Evolutionary conservation across 2,888 invertebrate species (phyloP), one percentile per base, ranked within the genome.

Genomic region (Dicyrtomina minuta): DNA sequence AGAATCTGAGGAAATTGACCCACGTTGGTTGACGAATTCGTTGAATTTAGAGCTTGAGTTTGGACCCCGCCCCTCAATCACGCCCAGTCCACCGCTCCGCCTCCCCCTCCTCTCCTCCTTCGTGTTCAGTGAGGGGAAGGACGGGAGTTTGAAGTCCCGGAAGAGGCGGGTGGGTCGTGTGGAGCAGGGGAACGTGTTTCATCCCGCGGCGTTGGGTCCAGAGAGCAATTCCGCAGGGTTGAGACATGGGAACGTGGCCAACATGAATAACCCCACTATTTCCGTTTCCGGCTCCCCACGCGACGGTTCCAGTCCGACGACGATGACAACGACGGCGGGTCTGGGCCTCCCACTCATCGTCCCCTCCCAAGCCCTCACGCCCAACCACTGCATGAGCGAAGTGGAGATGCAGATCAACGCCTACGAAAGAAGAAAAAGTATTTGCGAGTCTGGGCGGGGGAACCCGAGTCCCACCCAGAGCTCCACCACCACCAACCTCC

Each of bases 1-100:
- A n/a, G 77, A 77, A 58, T 69, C 75, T 24, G 78, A 78, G 59
- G 75, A 77, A 20, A 74, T 77, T 43, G 78, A 77, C 62, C 74
- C 75, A 15, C 39, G 72, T 5, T 78, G 78, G 70, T 68, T 78
- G 8, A 75, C 76, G 1, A 73, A 74, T 62, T 77, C 77, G 1
- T 70, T 78, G 66, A 75, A 77, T 53, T 66, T 77, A 20, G 78
- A 78, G 41, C 72, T 71, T 22, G 77, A 78, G 53, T 65, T 70
- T 10, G 75, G 75, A 2, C 44, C 73, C 12, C 33, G 72, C 43
- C 49, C 74, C 13, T 75, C 75, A 12, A 56, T 66, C 46, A 41
- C 64, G 39, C 43, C 72, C 24, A 61, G 60, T 43, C 65, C 67
- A 13, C 51, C 60, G 1, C 51, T 67, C 10, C 61, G 46, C 3